Evolutionary conservation across 37 sponge, comb jelly and placozoan species (phyloP).

Genomic region (Petrosia ficiformis): DNA sequence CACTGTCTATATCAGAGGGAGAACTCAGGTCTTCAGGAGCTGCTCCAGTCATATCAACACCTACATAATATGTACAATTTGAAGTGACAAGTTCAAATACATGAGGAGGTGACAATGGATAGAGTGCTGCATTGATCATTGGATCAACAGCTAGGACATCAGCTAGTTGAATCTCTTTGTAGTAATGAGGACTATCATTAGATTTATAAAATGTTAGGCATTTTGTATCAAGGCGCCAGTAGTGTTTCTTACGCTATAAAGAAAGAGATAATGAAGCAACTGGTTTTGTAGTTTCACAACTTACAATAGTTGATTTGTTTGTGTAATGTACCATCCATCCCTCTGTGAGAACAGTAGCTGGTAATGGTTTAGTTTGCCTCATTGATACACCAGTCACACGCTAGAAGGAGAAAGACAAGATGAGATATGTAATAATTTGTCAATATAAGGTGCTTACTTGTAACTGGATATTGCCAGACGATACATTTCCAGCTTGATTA

Average conservation of each 20-base stretch:
- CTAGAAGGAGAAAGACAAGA: constrained; percentile 22
- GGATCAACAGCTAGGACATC: constrained; percentile 84
- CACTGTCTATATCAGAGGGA: background rate
- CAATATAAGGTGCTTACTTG: constrained; percentile 10
- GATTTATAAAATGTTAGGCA: constrained; percentile 68
- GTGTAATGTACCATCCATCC: constrained; percentile 93
- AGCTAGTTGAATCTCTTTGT: constrained; percentile 66
- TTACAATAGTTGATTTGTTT: constrained; percentile 67
- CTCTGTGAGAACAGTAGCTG: constrained; percentile 68
- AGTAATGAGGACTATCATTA: constrained; percentile 35
- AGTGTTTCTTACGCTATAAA: constrained; percentile 72
- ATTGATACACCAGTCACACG: constrained; percentile 65
- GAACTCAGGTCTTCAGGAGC: constrained; percentile 40
- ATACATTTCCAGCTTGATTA: constrained; percentile 26
- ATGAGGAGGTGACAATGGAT: constrained; percentile 71
- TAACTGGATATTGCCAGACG: constrained; percentile 42
- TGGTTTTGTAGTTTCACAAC: too few species aligned
- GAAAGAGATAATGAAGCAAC: background rate
- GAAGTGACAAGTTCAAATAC: constrained; percentile 87
- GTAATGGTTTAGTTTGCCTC: constrained; percentile 55
- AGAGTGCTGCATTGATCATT: constrained; percentile 54
- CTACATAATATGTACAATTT: constrained; percentile 66
- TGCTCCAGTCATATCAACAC: constrained; percentile 75
- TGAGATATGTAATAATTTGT: background rate
- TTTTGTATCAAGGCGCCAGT: constrained; percentile 84